Evolutionary conservation across 1,140 invertebrate species (phyloP).

Genomic region (Achatina immaculata): DNA sequence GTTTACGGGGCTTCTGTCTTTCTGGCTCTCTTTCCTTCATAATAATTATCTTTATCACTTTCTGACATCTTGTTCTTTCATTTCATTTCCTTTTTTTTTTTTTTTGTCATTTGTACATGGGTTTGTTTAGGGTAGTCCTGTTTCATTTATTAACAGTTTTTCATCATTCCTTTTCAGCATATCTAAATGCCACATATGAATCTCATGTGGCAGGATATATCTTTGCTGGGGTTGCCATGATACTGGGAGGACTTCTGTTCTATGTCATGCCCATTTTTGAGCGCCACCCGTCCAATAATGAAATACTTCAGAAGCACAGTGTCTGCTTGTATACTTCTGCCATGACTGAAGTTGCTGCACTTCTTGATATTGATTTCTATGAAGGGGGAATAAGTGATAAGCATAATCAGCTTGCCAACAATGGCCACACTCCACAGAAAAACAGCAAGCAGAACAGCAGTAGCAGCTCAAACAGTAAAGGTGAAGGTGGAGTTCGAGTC

Average conservation of each 20-base stretch:
- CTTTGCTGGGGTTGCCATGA: slow-evolving; percentile 59
- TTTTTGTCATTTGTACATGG: no score
- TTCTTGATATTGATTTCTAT: slow-evolving; percentile 64
- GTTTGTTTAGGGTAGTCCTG: no score
- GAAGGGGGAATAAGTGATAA: slow-evolving; percentile 58
- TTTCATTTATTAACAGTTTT: slow-evolving; percentile 10
- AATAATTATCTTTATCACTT: no score
- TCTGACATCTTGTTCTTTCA: no score
- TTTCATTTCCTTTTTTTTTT: no score
- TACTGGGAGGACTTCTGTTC: slow-evolving; percentile 61
- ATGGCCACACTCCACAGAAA: slow-evolving; percentile 4
- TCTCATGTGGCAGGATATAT: slow-evolving; percentile 57
- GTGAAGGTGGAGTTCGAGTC: slow-evolving; percentile 35
- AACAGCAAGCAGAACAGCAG: slow-evolving; percentile 15
- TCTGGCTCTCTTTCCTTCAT: no score
- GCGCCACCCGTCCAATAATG: slow-evolving; percentile 61
- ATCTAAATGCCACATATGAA: slow-evolving; percentile 56
- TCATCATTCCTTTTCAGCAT: slow-evolving; percentile 56
- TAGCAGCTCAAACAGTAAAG: neutral
- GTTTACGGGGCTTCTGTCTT: no score
- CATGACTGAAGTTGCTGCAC: slow-evolving; percentile 61
- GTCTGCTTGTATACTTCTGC: slow-evolving; percentile 55
- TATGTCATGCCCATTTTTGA: slow-evolving; percentile 65
- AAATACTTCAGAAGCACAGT: slow-evolving; percentile 60
- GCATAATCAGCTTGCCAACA: slow-evolving; percentile 30